Conservation (phyloP, 1,140 invertebrate species). For the Lepidurus apus region DNA sequence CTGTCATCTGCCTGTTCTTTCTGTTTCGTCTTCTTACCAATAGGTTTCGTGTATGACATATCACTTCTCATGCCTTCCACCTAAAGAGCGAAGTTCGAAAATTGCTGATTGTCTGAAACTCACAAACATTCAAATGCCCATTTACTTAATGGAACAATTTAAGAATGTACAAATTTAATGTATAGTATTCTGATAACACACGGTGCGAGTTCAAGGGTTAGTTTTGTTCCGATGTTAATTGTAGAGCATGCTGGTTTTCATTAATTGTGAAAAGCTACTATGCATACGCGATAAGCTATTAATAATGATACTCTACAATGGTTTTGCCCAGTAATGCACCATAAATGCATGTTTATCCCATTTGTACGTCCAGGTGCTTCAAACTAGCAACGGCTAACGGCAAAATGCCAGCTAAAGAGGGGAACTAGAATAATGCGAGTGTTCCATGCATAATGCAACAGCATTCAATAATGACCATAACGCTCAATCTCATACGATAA, state of each 20-base stretch:
- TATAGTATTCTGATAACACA: too few species aligned
- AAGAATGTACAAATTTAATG: too few species aligned
- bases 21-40: not conserved
- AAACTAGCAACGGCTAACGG: conserved; percentile 6
- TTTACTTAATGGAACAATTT: too few species aligned
- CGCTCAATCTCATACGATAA: not conserved
- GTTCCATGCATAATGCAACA: not conserved
- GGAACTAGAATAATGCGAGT: not conserved
- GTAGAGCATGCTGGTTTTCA: too few species aligned
- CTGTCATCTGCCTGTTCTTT: not conserved
- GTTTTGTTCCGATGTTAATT: too few species aligned
- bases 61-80: not conserved
- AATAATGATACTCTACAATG: not conserved
- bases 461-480: not conserved
- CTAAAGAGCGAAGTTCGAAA: not conserved
- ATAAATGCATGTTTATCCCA: conserved; percentile 13
- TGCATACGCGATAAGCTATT: not conserved
- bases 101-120: not conserved
- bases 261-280: not conserved
- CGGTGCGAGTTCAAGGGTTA: too few species aligned
- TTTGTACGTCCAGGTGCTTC: conserved; percentile 11
- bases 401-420: not conserved
- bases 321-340: not conserved
- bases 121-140: too few species aligned
- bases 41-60: not conserved